phyloP scores from a whole-genome alignment of 2,888 invertebrate species.

The Phorcus lineatus region DNA sequence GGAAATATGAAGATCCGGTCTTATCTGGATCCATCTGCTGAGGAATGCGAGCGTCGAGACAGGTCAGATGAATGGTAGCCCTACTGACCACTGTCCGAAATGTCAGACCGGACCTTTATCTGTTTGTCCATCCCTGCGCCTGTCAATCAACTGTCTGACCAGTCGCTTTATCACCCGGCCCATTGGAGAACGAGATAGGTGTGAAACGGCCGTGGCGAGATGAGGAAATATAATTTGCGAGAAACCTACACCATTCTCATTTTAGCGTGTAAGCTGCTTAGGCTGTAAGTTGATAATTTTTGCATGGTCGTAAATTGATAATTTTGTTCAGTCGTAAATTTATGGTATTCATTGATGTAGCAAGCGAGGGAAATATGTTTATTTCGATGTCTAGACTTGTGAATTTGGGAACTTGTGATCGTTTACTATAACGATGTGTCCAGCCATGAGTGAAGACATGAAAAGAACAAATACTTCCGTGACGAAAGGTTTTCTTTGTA shows the following conservation, averaged over 20 bases:
- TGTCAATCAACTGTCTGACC: background rate
- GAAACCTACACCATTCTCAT: background rate
- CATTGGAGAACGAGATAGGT: constrained; percentile 1
- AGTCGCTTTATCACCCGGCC: background rate
- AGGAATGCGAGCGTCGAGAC: constrained; percentile 5
- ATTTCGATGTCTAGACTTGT: no score
- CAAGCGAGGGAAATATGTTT: no score
- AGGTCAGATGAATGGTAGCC: constrained; percentile 3
- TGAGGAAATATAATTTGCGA: constrained; percentile 8
- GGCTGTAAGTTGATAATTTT: background rate
- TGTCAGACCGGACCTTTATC: constrained; percentile 11
- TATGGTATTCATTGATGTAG: no score
- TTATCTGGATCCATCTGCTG: background rate
- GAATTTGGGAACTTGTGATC: no score
- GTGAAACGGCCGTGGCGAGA: constrained; percentile 7
- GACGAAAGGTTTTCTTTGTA: no score
- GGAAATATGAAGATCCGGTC: constrained; percentile 16
- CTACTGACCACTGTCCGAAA: background rate
- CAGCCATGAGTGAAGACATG: no score
- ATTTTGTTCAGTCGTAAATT: no score
- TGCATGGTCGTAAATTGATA: no score
- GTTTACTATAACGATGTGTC: no score
- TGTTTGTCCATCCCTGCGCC: constrained; percentile 18
- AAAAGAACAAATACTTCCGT: no score
- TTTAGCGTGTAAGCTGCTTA: background rate